Percentiles rank a stretch among this genome's conserved stretches.
phyloP scores from a whole-genome alignment of 2,797 vertebrate species.

The Melanotaenia parkinsoni region DNA sequence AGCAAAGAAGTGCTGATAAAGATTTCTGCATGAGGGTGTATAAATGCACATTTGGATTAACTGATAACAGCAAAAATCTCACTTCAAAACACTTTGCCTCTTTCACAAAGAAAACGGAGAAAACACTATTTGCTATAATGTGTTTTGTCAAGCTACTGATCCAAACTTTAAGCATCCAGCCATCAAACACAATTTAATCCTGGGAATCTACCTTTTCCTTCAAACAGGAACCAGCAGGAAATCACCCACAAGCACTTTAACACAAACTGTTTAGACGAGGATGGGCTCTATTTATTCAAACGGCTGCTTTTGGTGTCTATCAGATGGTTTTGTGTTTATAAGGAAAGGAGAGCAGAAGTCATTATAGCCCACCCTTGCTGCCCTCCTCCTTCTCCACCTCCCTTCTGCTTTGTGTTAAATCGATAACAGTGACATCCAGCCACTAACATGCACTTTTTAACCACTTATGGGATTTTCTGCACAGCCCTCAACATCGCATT shows the following conservation, averaged over 20 bases:
- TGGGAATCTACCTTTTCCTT: neutral
- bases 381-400: conserved; percentile 5
- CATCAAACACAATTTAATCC: neutral
- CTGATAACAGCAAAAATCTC: neutral
- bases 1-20: neutral
- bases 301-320: conserved; percentile 18
- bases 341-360: conserved; percentile 5
- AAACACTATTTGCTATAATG: neutral
- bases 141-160: neutral
- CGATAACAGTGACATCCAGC: conserved; percentile 38
- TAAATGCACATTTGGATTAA: neutral
- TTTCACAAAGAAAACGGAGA: neutral
- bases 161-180: neutral
- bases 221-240: conserved; percentile 7
- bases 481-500: conserved; percentile 12
- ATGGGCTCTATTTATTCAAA: conserved; percentile 22
- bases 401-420: conserved; percentile 45
- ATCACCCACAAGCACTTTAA: neutral
- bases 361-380: conserved; percentile 7
- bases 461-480: conserved; percentile 43
- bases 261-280: conserved; percentile 11
- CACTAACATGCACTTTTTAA: conserved; percentile 36
- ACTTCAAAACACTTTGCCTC: neutral
- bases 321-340: conserved; percentile 9
- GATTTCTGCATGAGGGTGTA: neutral